Conservation (phyloP, 2,888 invertebrate genomes). For the Erebia aethiops region DNA sequence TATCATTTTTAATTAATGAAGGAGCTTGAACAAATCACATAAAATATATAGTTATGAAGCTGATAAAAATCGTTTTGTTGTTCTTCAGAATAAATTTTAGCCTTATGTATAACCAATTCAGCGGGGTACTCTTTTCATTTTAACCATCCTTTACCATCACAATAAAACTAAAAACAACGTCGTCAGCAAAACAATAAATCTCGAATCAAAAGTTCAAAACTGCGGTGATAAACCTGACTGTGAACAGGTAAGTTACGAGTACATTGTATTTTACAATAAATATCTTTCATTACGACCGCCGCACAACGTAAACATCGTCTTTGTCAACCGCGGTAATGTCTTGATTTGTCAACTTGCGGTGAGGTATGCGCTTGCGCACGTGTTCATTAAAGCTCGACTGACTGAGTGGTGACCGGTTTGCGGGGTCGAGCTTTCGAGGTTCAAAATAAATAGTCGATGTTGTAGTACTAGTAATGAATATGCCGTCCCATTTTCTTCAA, state of each 20-base stretch:
- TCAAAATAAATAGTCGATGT: neutral
- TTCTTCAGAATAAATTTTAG: no score
- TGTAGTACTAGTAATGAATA: no score
- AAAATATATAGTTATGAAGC: no score
- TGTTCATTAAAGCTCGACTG: conserved; percentile 23
- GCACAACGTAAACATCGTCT: conserved; percentile 35
- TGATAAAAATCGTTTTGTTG: no score
- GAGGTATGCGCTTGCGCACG: conserved; percentile 27
- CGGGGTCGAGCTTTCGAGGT: neutral
- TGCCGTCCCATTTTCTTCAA: neutral
- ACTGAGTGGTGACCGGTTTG: conserved; percentile 13
- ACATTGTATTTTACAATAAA: conserved; percentile 35
- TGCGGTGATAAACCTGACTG: neutral
- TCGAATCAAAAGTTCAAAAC: neutral
- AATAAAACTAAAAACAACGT: no score
- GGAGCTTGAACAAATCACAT: neutral
- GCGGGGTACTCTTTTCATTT: no score
- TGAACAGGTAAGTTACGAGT: neutral
- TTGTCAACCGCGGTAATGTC: conserved; percentile 36
- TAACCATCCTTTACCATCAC: no score
- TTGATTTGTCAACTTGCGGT: conserved; percentile 41
- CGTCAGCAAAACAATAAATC: no score
- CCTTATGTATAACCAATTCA: no score
- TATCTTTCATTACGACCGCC: conserved; percentile 29
- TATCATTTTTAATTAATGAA: neutral